Base-by-base conservation (phyloP, 2,797 vertebrate species). In the Ctenosaura bakeri region DNA sequence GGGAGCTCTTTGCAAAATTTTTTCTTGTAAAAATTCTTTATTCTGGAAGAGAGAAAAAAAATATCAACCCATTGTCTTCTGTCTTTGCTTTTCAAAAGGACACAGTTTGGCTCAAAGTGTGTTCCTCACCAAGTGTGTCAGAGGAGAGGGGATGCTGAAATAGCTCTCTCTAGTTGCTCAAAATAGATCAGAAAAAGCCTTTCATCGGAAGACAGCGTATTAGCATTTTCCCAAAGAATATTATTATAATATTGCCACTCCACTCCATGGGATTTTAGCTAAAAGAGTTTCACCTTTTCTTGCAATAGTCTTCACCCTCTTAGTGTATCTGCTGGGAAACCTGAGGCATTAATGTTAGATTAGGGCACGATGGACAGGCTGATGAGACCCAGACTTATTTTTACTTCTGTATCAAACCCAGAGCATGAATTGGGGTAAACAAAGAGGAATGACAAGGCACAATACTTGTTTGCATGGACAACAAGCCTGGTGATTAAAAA, bases 1-100 rank as follows among this genome's bases (percentile, higher is more conserved):
- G 81, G 99, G 99, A 52, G 98, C 98, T 96, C 97, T 98, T 93
- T 98, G 98, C 90, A 99, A 93, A 96, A 99, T 97, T 97, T 97
- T 98, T 96, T 99, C 99, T 85, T 99, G 98, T 93, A 99, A 98
- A 97, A 98, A 99, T 91, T 99, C 99, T 93, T 99, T 99, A 96
- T 97, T 99, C 99, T 99, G 96, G 4, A 95, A 85, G 94, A 94
- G 18, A 26, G 42, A 95, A 95, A 94, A 87, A 88, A 90, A 64
- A 59, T 86, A 84, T 91, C 6, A 38, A 66, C 84, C 0, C 14
- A 0, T 71, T 77, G 77, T 2, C 26, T 91, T 88, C 38, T 90
- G 0, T 78, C 81, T 84, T 42, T 42, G 88, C 59, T 94, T 73
- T 91, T 93, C 86, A 3, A 93, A 95, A 83, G 66, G 62, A 6